These are phyloP conservation scores for Dicycla oo DNA, from an alignment of 2,888 invertebrate genomes.

Conservation along the genomic window DNA sequence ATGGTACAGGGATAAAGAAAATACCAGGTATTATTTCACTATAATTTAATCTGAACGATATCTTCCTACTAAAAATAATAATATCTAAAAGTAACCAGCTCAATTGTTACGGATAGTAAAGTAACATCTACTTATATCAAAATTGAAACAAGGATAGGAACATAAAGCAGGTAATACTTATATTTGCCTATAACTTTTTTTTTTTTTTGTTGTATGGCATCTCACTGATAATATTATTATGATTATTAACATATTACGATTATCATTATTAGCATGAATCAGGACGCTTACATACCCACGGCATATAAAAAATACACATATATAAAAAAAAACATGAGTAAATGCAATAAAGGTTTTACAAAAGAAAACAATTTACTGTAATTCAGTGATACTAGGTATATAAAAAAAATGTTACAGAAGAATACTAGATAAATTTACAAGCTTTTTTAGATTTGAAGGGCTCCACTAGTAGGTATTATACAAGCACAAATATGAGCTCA, in stretches of 20 bases:
- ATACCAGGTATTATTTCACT: neutral
- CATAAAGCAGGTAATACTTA: too few relatives aligned
- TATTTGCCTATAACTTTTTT: too few relatives aligned
- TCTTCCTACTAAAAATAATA: too few relatives aligned
- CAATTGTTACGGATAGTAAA: neutral
- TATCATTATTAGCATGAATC: too few relatives aligned
- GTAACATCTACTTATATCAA: too few relatives aligned
- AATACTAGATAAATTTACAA: neutral
- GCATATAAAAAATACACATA: neutral
- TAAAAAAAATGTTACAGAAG: neutral
- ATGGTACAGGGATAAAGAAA: neutral
- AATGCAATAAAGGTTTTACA: neutral
- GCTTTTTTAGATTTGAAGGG: neutral
- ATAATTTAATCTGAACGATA: neutral
- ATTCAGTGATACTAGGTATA: neutral
- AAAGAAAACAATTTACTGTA: conserved; percentile 9
- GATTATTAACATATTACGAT: too few relatives aligned
- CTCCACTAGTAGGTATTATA: neutral
- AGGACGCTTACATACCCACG: neutral
- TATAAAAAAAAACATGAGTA: neutral
- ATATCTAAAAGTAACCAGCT: neutral
- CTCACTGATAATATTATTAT: too few relatives aligned
- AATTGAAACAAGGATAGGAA: too few relatives aligned
- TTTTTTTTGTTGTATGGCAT: too few relatives aligned
- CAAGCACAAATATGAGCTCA: neutral